phyloP scores from a whole-genome alignment of 1,140 invertebrate genomes.

The Drosophila paulistorum region DNA sequence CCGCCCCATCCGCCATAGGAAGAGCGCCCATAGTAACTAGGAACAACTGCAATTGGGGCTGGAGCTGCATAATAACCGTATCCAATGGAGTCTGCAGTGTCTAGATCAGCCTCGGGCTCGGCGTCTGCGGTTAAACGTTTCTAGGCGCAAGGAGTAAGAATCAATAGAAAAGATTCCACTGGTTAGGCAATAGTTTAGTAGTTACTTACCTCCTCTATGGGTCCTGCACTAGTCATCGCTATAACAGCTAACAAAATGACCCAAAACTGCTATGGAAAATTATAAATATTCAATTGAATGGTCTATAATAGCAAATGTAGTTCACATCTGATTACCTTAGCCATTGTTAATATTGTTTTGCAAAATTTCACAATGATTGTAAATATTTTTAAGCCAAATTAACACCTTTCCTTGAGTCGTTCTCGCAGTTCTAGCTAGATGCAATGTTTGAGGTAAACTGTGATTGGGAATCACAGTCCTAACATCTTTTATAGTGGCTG shows the following conservation, averaged over 20 bases:
- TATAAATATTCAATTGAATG: slow-evolving; percentile 6
- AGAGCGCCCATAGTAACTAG: slow-evolving; percentile 1
- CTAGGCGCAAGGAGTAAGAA: background rate
- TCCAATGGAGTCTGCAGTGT: slow-evolving; percentile 53
- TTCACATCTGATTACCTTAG: slow-evolving; percentile 44
- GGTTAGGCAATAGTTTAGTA: background rate
- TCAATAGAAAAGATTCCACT: background rate
- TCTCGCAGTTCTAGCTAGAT: slow-evolving; percentile 41
- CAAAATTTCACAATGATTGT: slow-evolving; percentile 42
- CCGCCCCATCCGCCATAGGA: slow-evolving; percentile 52
- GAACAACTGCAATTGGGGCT: slow-evolving; percentile 20
- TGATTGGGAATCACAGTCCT: slow-evolving; percentile 27
- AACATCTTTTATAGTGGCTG: slow-evolving; percentile 61
- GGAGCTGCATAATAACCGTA: slow-evolving; percentile 55
- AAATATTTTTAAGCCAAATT: slow-evolving; percentile 46
- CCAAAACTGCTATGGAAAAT: slow-evolving; percentile 36
- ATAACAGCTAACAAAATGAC: slow-evolving; percentile 23
- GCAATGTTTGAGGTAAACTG: slow-evolving; percentile 57
- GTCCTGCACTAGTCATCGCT: slow-evolving; percentile 18
- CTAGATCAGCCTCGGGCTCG: slow-evolving; percentile 30
- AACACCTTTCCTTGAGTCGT: slow-evolving; percentile 46
- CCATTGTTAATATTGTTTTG: slow-evolving; percentile 58
- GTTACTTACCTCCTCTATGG: slow-evolving; percentile 15
- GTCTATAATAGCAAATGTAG: background rate
- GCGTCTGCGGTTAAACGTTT: slow-evolving; percentile 10